A percentile compares a stretch with the other conserved stretches of the same genome.
Conservation (phyloP, 2,888 invertebrate species). For the Tachystola acroxantha region DNA sequence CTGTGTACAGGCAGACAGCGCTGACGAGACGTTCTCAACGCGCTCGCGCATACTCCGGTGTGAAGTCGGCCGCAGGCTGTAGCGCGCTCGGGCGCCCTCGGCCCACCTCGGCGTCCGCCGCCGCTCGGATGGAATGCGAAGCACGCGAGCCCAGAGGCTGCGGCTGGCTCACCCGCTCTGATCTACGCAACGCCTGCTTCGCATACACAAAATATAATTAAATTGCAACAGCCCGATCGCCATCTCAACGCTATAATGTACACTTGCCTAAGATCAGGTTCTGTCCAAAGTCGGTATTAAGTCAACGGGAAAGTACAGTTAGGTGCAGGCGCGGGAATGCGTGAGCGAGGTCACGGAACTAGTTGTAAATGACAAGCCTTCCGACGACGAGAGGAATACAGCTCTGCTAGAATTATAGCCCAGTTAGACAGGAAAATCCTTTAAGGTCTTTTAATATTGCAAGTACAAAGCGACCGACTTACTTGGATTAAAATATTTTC, state of each 20-base stretch:
- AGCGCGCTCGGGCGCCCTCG: constrained; percentile 43
- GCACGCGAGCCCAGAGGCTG: constrained; percentile 59
- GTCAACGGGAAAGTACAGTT: constrained; percentile 78
- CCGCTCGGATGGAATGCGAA: constrained; percentile 62
- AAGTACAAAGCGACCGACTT: neutral
- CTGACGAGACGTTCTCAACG: constrained; percentile 69
- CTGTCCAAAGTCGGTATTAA: constrained; percentile 74
- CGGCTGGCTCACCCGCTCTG: constrained; percentile 38
- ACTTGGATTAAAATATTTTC: neutral
- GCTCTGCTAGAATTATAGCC: constrained; percentile 53
- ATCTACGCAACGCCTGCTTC: constrained; percentile 60
- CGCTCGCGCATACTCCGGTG: constrained; percentile 75
- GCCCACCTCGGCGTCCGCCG: constrained; percentile 47
- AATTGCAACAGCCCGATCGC: constrained; percentile 69
- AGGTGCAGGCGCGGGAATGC: constrained; percentile 77
- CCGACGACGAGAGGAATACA: constrained; percentile 62
- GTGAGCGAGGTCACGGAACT: constrained; percentile 79
- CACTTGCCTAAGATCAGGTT: constrained; percentile 75
- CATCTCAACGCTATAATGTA: constrained; percentile 63
- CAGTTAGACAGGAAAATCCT: constrained; percentile 22
- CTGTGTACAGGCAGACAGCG: constrained; percentile 35
- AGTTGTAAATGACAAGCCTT: constrained; percentile 76
- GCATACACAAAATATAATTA: constrained; percentile 73
- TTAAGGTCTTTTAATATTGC: constrained; percentile 6
- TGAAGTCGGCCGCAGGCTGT: constrained; percentile 69